phyloP scores from a whole-genome alignment of 2,113 vertebrate species.

The Lepisosteus osseus region DNA sequence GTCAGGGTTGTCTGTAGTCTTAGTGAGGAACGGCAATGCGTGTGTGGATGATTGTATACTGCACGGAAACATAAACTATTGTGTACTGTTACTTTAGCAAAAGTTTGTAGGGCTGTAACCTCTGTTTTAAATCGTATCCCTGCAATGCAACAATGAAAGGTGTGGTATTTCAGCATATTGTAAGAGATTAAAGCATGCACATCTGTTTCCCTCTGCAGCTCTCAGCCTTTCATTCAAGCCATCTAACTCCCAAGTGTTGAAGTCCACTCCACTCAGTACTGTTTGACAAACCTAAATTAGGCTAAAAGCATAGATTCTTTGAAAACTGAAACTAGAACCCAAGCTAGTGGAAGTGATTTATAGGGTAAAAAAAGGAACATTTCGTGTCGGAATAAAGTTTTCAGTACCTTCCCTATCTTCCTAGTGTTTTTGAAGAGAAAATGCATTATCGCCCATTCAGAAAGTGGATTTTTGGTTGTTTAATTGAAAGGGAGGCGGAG shows the following conservation, averaged over 20 bases:
- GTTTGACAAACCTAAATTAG: constrained; percentile 42
- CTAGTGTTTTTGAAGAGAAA: background rate
- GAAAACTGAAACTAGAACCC: constrained; percentile 26
- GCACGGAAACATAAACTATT: too few species aligned
- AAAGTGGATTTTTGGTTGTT: background rate
- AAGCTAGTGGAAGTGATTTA: background rate
- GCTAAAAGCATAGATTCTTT: constrained; percentile 46
- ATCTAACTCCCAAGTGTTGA: constrained; percentile 41
- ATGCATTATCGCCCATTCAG: background rate
- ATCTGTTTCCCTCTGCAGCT: constrained; percentile 36
- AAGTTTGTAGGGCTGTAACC: too few species aligned
- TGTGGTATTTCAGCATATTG: constrained; percentile 31
- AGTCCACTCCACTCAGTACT: background rate
- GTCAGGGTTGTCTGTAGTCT: too few species aligned
- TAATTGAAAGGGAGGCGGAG: background rate
- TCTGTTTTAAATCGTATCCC: too few species aligned
- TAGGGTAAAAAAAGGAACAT: background rate
- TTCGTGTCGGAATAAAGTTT: background rate
- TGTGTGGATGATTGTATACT: too few species aligned
- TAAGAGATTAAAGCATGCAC: constrained; percentile 48
- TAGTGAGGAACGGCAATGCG: too few species aligned
- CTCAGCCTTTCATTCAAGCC: constrained; percentile 31
- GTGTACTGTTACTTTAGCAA: too few species aligned
- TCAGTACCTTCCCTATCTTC: background rate
- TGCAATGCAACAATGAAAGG: background rate